These are phyloP conservation scores for Sclerodermus sp. DNA, from an alignment of 2,888 invertebrate genomes.

Conservation along the genomic window DNA sequence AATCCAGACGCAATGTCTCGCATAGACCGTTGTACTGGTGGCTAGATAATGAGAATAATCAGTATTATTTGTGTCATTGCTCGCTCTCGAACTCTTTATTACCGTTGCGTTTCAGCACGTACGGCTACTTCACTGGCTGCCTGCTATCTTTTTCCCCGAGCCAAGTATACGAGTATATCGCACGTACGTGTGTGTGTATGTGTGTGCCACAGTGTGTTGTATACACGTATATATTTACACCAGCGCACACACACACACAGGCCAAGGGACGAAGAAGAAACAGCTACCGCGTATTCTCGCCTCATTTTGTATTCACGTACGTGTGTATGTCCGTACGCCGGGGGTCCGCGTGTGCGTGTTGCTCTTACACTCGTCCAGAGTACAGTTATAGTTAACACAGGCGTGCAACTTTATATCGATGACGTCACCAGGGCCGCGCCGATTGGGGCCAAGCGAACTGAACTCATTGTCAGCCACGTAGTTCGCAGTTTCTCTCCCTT, in stretches of 20 bases:
- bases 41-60: conserved; percentile 17
- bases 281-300: no score
- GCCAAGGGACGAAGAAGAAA: no score
- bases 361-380: conserved; percentile 25
- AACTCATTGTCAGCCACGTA: conserved; percentile 21
- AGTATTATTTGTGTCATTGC: conserved; percentile 18
- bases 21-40: conserved; percentile 3
- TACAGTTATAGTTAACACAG: conserved; percentile 45
- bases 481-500: background rate
- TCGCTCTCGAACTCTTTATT: conserved; percentile 5
- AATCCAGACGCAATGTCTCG: conserved; percentile 2
- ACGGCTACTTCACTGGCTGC: background rate
- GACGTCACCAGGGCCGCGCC: conserved; percentile 30
- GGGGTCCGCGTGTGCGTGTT: no score
- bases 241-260: background rate
- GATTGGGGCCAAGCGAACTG: conserved; percentile 26
- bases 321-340: background rate
- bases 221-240: no score
- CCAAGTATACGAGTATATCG: no score
- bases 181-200: no score
- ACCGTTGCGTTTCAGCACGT: conserved; percentile 11
- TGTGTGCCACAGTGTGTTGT: no score
- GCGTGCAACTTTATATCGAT: conserved; percentile 39
- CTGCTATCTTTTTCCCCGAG: background rate
- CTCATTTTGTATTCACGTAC: background rate